These are phyloP conservation scores for Leptinotarsa juncta DNA, from an alignment of 2,888 invertebrate genomes.

Conservation along the genomic window DNA sequence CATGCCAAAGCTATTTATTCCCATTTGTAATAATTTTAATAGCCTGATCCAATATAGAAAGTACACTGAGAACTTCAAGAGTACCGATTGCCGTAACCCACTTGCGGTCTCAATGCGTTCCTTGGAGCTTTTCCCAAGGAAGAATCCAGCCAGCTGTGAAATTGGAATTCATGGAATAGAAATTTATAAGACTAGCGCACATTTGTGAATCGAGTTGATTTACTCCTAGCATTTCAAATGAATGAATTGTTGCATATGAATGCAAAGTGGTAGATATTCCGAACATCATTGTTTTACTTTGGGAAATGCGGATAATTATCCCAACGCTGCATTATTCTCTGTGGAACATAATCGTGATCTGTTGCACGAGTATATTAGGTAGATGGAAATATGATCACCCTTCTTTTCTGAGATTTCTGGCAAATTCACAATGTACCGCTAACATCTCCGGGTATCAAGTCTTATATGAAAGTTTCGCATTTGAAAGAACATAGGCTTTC, in stretches of 20 bases:
- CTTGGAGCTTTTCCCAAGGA: slow-evolving; percentile 12
- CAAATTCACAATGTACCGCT: no score
- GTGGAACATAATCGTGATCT: no score
- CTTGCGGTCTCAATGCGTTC: slow-evolving; percentile 17
- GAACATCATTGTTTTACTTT: neutral
- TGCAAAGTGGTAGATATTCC: neutral
- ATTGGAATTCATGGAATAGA: slow-evolving; percentile 14
- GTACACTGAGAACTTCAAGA: slow-evolving; percentile 2
- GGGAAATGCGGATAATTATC: neutral
- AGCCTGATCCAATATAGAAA: slow-evolving; percentile 18
- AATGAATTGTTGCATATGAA: slow-evolving; percentile 1
- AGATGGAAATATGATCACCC: no score
- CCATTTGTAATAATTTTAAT: slow-evolving; percentile 8
- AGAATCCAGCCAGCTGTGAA: slow-evolving; percentile 6
- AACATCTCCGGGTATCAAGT: no score
- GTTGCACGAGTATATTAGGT: no score
- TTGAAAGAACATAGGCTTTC: no score
- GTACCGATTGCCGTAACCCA: slow-evolving; percentile 18
- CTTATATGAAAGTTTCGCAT: no score
- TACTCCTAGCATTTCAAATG: neutral
- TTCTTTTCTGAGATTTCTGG: no score
- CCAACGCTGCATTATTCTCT: neutral
- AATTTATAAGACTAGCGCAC: slow-evolving; percentile 13
- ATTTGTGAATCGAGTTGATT: slow-evolving; percentile 9
- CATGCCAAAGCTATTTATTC: slow-evolving; percentile 3